Evolutionary conservation across 2,113 vertebrate genomes (phyloP), one percentile per base, ranked within the genome.

Genomic region (Lophura nycthemera): DNA sequence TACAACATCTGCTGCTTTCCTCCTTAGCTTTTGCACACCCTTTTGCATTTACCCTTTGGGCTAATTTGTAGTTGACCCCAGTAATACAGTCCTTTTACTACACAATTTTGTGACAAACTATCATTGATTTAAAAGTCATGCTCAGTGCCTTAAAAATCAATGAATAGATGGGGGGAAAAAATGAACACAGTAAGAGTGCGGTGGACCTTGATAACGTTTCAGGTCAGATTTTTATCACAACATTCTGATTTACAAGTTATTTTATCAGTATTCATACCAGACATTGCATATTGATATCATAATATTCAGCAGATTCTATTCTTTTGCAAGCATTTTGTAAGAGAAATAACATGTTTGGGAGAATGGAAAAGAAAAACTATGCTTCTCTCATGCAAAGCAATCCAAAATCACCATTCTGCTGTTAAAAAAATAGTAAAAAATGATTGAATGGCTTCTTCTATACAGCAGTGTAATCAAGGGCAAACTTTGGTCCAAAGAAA

Each of bases 11-110:
- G 67, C 17, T 54, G n/a, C 0, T 20, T 93, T 94, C 96, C 52
- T 38, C 70, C 73, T 87, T 30, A 65, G 80, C 63, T 96, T 96
- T 94, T 92, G 61, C 74, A 50, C 78, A 94, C 89, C 65, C 71
- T 96, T 30, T 95, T 93, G 48, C 96, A 83, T 92, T 97, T 97
- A 96, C 91, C 90, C 95, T 97, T 95, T 95, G 86, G 96, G 92
- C 88, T 98, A 97, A 98, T 97, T 97, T 96, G 95, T 87, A 97
- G 91, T 90, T 98, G 96, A 97, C 96, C 96, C 59, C 61, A 64
- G 86, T 95, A 95, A 97, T 81, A 81, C 13, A 96, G 88, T 81
- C 83, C 83, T 95, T 97, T 97, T 89, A 97, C 70, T 92, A 93
- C 93, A 96, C 93, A 93, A 66, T 97, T 95, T 95, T 89, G 92